Percentiles rank a stretch among this genome's conserved stretches.
Evolutionary conservation across 2,888 invertebrate species (phyloP).

Genomic region (Xylocampa areola): DNA sequence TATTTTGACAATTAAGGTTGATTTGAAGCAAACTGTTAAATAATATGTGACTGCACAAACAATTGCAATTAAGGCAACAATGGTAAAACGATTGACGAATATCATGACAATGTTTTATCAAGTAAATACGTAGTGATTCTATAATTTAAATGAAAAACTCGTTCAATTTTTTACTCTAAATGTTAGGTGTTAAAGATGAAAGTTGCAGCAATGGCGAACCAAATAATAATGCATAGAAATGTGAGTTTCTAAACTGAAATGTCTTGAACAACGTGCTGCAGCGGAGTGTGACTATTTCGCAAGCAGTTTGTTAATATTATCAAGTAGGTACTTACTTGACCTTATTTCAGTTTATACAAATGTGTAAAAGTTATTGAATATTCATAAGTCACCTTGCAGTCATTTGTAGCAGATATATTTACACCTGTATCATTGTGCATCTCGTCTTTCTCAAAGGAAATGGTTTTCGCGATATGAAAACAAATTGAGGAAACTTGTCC

Average conservation of each 20-base stretch:
- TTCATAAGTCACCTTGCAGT: constrained; percentile 37
- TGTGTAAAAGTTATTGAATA: constrained; percentile 49
- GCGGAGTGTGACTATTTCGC: constrained; percentile 73
- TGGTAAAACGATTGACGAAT: constrained; percentile 32
- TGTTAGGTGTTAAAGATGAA: constrained; percentile 38
- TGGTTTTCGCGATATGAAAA: background rate
- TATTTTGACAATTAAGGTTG: constrained; percentile 4
- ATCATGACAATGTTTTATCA: constrained; percentile 32
- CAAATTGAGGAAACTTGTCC: constrained; percentile 14
- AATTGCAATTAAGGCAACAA: constrained; percentile 15
- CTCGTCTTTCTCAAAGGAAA: too few relatives aligned
- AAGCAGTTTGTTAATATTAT: constrained; percentile 64
- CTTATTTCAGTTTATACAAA: constrained; percentile 57
- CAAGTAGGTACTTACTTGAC: constrained; percentile 54
- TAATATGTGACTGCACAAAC: constrained; percentile 11
- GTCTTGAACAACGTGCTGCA: constrained; percentile 67
- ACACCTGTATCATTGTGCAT: constrained; percentile 26
- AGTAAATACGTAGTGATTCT: constrained; percentile 19
- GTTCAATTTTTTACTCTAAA: constrained; percentile 30
- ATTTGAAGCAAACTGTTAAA: constrained; percentile 21
- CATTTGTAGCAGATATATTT: background rate
- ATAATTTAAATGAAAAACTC: constrained; percentile 6
- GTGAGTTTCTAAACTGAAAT: constrained; percentile 61
- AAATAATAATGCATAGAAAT: constrained; percentile 43
- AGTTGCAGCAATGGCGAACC: constrained; percentile 39